A percentile compares a stretch with the other conserved stretches of the same genome.
These are phyloP conservation scores for Ips typographus DNA, from an alignment of 1,140 invertebrate species.

Conservation along the genomic window DNA sequence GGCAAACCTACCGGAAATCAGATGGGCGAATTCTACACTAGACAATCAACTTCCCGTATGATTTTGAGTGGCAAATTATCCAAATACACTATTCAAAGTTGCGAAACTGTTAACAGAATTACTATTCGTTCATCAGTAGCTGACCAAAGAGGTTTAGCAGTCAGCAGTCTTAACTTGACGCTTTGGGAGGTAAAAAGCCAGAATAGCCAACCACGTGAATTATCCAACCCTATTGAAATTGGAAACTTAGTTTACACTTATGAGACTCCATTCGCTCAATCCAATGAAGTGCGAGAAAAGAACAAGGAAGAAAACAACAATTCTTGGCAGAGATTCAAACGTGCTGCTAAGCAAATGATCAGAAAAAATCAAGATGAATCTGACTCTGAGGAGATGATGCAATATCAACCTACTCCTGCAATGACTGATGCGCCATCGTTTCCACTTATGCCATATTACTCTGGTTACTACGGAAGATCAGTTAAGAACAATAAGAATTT, in stretches of 20 bases:
- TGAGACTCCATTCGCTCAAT: slow-evolving; percentile 48
- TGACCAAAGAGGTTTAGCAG: slow-evolving; percentile 59
- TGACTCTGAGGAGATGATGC: slow-evolving; percentile 25
- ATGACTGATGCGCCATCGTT: slow-evolving; percentile 53
- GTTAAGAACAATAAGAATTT: slow-evolving; percentile 49
- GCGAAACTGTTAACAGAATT: slow-evolving; percentile 60
- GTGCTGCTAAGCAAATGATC: neutral
- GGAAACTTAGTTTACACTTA: slow-evolving; percentile 62
- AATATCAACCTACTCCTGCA: slow-evolving; percentile 51
- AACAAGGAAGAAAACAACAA: slow-evolving; percentile 16
- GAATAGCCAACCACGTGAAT: slow-evolving; percentile 30
- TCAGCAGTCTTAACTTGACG: slow-evolving; percentile 59
- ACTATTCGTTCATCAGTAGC: slow-evolving; percentile 55
- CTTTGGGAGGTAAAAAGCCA: slow-evolving; percentile 48
- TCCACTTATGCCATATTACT: slow-evolving; percentile 56
- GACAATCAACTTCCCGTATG: slow-evolving; percentile 58
- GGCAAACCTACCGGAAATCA: slow-evolving; percentile 58
- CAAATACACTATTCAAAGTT: slow-evolving; percentile 63
- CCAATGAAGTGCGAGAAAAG: slow-evolving; percentile 35
- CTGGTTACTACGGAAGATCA: slow-evolving; percentile 56
- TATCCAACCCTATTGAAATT: slow-evolving; percentile 50
- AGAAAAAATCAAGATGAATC: neutral
- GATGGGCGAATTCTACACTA: slow-evolving; percentile 59
- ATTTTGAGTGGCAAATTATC: slow-evolving; percentile 58
- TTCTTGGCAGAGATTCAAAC: neutral